Base-by-base conservation (phyloP, 2,797 vertebrate species). In the Chaunax sp. region DNA sequence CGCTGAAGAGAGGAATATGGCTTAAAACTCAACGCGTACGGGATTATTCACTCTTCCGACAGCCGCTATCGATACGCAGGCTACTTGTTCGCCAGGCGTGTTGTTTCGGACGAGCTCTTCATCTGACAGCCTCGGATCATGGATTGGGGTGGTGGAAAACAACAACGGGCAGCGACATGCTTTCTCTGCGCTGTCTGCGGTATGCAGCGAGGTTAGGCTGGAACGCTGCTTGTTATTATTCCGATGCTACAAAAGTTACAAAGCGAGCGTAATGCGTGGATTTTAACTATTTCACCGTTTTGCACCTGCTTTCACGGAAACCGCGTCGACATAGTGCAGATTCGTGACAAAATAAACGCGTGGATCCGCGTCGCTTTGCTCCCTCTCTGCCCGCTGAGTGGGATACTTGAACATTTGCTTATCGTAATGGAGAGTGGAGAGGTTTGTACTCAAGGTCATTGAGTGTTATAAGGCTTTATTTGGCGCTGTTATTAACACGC, bases 391-490 rank as follows among this genome's bases (percentile, higher is more conserved):
- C 69, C 66, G n/a, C 78, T 5, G 77, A 78, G 84, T 82, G 92
- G 90, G 90, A 90, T 92, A 91, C 88, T 92, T 90, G 80, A 85
- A 89, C 87, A 86, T 91, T 90, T 78, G 82, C 81, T 83, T 83
- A 77, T 84, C 88, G 77, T 80, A 82, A 84, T 87, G 87, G 89
- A 90, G 90, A 90, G 89, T 73, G 79, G 73, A 83, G 88, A 85
- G 90, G 81, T 90, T 90, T 90, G 77, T 78, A 90, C 80, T 92
- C 94, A 95, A 95, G 93, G 94, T 95, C 94, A 95, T 87, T 77
- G 93, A 90, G 88, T 92, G 83, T 76, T 89, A 54, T 81, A 82
- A 68, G 87, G 90, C 88, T 86, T 59, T 86, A 82, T 81, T n/a
- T 88, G 71, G 84, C 86, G 47, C 43, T 62, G 75, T 83, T 89